Base-by-base conservation (phyloP, 2,888 invertebrate species). In the Orthonevra nobilis region DNA sequence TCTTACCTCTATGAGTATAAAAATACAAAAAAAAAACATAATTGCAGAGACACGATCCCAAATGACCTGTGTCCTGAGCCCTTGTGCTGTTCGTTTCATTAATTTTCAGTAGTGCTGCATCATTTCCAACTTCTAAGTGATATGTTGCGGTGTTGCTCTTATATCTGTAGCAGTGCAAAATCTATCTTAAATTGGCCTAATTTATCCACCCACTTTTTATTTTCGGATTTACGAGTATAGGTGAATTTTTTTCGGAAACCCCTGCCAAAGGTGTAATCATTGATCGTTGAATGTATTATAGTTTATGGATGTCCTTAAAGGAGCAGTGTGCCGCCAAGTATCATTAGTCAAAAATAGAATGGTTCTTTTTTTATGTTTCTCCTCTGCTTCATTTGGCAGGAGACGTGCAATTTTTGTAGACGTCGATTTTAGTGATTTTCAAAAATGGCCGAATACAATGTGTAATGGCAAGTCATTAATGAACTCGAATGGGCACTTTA, bases 101-200 rank as follows among this genome's bases (percentile, higher is more conserved):
- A 68, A 79, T 79, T 77, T 79, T 73, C 66, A 73, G 66, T 73
- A 73, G 66, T 73, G 73, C 66, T 73, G 73, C 56, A 66, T 79
- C 79, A 73, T 54, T 68, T 79, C 56, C 28, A 56, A 73, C 61
- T 68, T 79, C 56, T 34, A 56, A 73, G 79, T 79, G 73, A 79
- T 72, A 61, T 50, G 79, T 66, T 61, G 64, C 48, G 52, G 38
- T 12, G 10, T 30, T 17, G 38, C 3, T 52, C 58, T 63, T 17
- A 48, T 36, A 32, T 40, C 58, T 63, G 64, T 40, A 40, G 48
- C 54, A 40, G 44, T 52, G 42, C 26, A 72, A 34, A 79, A 54
- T 42, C 64, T 60, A 60, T 61, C 60, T 66, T 40, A 73, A 79
- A 79, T 79, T 79, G 73, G 61, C 42, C 79, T 73, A 72, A 79